phyloP scores from a whole-genome alignment of 23 tunicate genomes.

The Trididemnum clinides region DNA sequence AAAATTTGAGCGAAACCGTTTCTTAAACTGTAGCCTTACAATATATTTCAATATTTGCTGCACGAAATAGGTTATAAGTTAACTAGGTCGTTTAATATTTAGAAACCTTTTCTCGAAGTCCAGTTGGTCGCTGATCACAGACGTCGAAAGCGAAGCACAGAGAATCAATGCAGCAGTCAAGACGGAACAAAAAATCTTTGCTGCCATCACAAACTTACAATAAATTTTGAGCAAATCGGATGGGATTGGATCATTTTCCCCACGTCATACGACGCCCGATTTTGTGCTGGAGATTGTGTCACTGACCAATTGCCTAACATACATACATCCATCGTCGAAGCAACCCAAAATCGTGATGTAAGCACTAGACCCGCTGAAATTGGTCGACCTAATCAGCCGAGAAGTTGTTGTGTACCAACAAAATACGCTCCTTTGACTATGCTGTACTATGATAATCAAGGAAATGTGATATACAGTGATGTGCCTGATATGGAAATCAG shows the following conservation, averaged over 20 bases:
- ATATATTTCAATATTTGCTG: neutral
- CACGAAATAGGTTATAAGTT: neutral
- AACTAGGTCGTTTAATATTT: neutral
- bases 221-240: conserved; percentile 60
- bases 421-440: conserved; percentile 53
- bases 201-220: conserved; percentile 56
- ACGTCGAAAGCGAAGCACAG: conserved; percentile 39
- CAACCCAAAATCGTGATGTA: conserved; percentile 9
- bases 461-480: conserved; percentile 68
- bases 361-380: conserved; percentile 26
- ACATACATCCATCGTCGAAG: neutral
- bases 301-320: conserved; percentile 14
- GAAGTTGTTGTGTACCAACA: conserved; percentile 70
- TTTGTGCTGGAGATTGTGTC: conserved; percentile 79
- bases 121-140: conserved; percentile 29
- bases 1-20: no score
- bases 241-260: conserved; percentile 88
- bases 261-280: conserved; percentile 40
- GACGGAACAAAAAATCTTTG: conserved; percentile 28
- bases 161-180: neutral
- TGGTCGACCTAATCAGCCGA: conserved; percentile 19
- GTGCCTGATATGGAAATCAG: conserved; percentile 45
- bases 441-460: conserved; percentile 67
- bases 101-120: conserved; percentile 83
- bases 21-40: neutral